Conservation (phyloP, 1,140 invertebrate species). For the Danaus melanippus region DNA sequence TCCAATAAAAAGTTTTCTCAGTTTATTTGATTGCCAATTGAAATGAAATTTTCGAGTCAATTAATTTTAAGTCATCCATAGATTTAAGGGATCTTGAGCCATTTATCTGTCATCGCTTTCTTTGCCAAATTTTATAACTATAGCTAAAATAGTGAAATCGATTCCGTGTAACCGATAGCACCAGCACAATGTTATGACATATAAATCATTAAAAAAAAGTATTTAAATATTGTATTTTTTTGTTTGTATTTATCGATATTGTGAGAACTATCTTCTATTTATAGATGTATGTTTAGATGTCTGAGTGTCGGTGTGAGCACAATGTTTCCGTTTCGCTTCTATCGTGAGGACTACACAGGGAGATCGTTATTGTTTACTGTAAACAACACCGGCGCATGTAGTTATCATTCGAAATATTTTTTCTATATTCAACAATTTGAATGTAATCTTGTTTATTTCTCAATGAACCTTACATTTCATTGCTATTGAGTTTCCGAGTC, state of each 20-base stretch:
- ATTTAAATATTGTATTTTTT: slow-evolving; percentile 39
- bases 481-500: too few relatives aligned
- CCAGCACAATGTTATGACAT: slow-evolving; percentile 59
- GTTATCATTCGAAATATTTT: too few relatives aligned
- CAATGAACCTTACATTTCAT: too few relatives aligned
- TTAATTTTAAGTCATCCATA: slow-evolving; percentile 71
- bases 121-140: slow-evolving; percentile 51
- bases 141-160: slow-evolving; percentile 39
- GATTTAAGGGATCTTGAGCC: slow-evolving; percentile 41
- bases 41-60: slow-evolving; percentile 58
- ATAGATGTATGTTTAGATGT: slow-evolving; percentile 39
- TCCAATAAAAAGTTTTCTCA: slow-evolving; percentile 28
- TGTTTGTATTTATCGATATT: slow-evolving; percentile 46
- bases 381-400: slow-evolving; percentile 7
- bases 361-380: slow-evolving; percentile 23
- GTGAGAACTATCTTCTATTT: slow-evolving; percentile 45
- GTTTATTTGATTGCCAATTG: slow-evolving; percentile 43
- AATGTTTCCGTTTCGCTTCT: slow-evolving; percentile 41
- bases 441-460: too few relatives aligned
- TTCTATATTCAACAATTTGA: too few relatives aligned
- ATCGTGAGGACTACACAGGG: slow-evolving; percentile 44
- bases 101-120: slow-evolving; percentile 46
- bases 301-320: slow-evolving; percentile 53
- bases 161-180: slow-evolving; percentile 45
- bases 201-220: slow-evolving; percentile 33